Evolutionary conservation across 2,797 vertebrate species (phyloP).

Genomic region (Thalassophryne amazonica): DNA sequence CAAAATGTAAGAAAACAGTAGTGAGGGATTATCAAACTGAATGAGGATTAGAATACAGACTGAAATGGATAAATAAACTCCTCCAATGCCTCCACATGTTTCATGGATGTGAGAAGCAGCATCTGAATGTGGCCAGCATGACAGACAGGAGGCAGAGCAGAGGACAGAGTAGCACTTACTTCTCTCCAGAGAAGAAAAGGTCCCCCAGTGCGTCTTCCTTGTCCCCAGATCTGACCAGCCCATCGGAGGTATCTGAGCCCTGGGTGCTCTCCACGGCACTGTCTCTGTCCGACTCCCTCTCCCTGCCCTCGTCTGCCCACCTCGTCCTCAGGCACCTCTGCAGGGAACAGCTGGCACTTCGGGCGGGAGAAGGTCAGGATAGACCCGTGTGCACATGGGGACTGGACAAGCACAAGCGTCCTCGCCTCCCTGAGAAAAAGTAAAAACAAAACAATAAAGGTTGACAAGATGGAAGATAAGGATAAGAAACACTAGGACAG

Average conservation of each 20-base stretch:
- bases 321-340: conserved; percentile 79
- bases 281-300: conserved; percentile 88
- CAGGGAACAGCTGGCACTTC: conserved; percentile 76
- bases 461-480: background rate
- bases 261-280: conserved; percentile 86
- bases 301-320: conserved; percentile 66
- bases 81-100: too few relatives aligned
- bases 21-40: too few relatives aligned
- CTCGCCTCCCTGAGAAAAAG: conserved; percentile 73
- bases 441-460: background rate
- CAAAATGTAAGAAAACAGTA: too few relatives aligned
- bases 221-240: conserved; percentile 70
- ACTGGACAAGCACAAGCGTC: conserved; percentile 70
- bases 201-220: conserved; percentile 79
- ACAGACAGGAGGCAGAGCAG: background rate
- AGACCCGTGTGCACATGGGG: conserved; percentile 79
- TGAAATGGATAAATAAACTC: too few relatives aligned
- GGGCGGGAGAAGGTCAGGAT: conserved; percentile 62
- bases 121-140: background rate
- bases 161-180: conserved; percentile 75
- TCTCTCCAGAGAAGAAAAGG: conserved; percentile 85
- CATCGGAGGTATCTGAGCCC: conserved; percentile 83
- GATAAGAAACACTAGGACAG: too few relatives aligned
- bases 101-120: background rate
- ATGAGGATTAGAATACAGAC: too few relatives aligned